Evolutionary conservation across 2,797 vertebrate species (phyloP).

Genomic region (Tapirus indicus): DNA sequence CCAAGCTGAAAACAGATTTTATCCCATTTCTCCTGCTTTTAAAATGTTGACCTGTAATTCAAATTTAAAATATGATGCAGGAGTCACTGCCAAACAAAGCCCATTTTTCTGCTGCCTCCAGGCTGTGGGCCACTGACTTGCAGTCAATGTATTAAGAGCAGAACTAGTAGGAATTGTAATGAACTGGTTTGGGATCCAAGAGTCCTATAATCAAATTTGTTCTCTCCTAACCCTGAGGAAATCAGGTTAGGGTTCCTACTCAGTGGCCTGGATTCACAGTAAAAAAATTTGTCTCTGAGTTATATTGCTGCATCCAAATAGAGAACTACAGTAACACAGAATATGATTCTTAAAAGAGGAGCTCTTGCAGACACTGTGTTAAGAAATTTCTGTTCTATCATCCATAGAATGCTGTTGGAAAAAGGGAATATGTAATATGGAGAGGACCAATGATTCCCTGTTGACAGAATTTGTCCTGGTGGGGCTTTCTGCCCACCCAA

Average conservation of each 20-base stretch:
- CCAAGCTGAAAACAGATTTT: neutral
- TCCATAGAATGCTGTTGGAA: neutral
- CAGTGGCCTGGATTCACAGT: neutral
- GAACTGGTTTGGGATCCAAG: neutral
- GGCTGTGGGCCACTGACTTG: neutral
- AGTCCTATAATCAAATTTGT: neutral
- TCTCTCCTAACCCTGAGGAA: neutral
- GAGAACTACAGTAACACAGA: neutral
- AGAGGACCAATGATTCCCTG: slow-evolving; percentile 41
- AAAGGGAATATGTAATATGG: neutral
- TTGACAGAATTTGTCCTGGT: slow-evolving; percentile 74
- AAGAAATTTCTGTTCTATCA: slow-evolving; percentile 11
- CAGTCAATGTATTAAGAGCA: neutral
- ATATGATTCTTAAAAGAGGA: neutral
- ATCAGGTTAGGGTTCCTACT: neutral
- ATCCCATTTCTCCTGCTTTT: neutral
- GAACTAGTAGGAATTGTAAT: neutral
- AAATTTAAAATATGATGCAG: neutral
- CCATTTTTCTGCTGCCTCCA: neutral
- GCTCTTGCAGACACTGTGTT: neutral
- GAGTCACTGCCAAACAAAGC: neutral
- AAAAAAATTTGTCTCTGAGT: neutral
- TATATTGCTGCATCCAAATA: neutral
- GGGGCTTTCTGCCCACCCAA: slow-evolving; percentile 73
- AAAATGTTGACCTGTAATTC: neutral